phyloP scores from a whole-genome alignment of 1,140 invertebrate genomes.

The Meloidogyne hapla region DNA sequence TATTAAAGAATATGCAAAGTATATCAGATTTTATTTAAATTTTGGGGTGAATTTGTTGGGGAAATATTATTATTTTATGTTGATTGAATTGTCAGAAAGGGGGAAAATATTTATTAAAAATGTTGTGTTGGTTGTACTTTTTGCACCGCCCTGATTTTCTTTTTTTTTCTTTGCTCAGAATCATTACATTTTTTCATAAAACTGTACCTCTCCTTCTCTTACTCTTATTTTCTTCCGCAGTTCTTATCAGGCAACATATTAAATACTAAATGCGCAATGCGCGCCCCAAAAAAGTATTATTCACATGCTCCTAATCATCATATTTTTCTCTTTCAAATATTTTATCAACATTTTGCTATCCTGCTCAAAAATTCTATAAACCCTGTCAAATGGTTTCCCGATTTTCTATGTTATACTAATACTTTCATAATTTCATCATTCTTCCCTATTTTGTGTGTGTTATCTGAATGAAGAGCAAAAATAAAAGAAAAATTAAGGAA shows the following conservation, averaged over 20 bases:
- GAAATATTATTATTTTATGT: too few species aligned
- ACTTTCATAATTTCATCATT: not conserved
- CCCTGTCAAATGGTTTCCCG: not conserved
- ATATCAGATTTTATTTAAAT: too few species aligned
- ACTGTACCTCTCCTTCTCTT: not conserved
- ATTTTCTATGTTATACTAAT: not conserved
- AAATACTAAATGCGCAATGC: not conserved
- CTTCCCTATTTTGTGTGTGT: not conserved
- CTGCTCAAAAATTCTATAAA: not conserved
- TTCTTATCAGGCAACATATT: not conserved
- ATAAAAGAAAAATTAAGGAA: not conserved
- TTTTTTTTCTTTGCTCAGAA: not conserved
- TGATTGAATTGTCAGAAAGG: too few species aligned
- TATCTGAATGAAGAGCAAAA: not conserved
- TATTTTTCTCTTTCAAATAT: not conserved
- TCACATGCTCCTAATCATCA: not conserved
- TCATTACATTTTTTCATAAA: not conserved
- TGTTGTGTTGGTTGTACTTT: not conserved
- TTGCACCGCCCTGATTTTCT: not conserved
- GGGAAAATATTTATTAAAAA: not conserved
- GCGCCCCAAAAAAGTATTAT: not conserved
- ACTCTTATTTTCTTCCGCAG: not conserved
- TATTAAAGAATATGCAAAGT: too few species aligned
- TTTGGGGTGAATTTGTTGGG: too few species aligned
- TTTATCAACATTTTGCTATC: constrained; percentile 1